A percentile compares a stretch with the other conserved stretches of the same genome.
These are phyloP conservation scores for Chloroclysta siterata DNA, from an alignment of 2,888 invertebrate species.

Conservation along the genomic window DNA sequence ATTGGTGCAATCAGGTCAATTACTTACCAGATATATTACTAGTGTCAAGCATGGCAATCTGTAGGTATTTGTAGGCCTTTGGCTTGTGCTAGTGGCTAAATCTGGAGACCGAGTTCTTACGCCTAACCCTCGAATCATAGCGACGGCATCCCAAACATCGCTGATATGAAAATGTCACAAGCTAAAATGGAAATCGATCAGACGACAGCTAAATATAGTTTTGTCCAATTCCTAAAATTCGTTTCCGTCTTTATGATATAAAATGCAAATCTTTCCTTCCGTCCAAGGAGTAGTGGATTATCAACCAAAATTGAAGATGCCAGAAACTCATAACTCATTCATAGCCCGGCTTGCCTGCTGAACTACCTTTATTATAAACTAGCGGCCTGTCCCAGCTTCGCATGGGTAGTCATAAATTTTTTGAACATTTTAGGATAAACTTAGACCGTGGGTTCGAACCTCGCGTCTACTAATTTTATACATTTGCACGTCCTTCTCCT, in stretches of 20 bases:
- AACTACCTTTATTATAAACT: not conserved
- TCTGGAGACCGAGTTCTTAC: not conserved
- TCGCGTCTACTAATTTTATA: too few relatives aligned
- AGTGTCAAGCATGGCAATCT: not conserved
- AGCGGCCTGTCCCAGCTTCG: too few relatives aligned
- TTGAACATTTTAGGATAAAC: too few relatives aligned
- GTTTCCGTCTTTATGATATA: not conserved
- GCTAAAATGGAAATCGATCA: not conserved
- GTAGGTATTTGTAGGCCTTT: not conserved
- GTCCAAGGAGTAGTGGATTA: not conserved
- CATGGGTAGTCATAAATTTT: too few relatives aligned
- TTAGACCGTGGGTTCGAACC: too few relatives aligned
- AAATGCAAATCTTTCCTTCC: not conserved
- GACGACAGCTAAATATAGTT: not conserved
- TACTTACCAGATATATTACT: slow-evolving; percentile 12
- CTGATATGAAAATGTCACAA: not conserved
- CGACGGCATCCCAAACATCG: too few relatives aligned
- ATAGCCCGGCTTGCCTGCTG: not conserved
- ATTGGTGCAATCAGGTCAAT: slow-evolving; percentile 25
- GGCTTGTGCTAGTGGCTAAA: not conserved
- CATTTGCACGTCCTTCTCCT: too few relatives aligned
- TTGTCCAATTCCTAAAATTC: not conserved
- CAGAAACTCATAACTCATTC: not conserved
- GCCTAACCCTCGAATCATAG: not conserved
- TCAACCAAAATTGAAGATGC: not conserved